Conservation (phyloP, 2,888 invertebrate genomes). For the Selenia dentaria region DNA sequence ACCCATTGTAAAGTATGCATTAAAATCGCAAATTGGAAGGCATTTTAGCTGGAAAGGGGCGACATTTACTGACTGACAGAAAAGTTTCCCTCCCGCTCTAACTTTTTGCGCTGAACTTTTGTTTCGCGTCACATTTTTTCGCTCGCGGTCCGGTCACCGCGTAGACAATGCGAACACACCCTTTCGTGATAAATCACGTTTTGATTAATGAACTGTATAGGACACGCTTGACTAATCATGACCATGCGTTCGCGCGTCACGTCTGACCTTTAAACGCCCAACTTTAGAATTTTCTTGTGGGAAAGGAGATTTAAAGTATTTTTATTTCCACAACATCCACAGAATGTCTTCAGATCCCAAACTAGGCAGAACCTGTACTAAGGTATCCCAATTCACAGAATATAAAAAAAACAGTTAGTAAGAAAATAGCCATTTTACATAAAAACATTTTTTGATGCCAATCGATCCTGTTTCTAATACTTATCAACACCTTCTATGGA, state of each 20-base stretch:
- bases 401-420: no score
- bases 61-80: slow-evolving; percentile 7
- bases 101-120: slow-evolving; percentile 27
- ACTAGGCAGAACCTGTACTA: no score
- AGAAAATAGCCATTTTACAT: no score
- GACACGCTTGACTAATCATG: slow-evolving; percentile 52
- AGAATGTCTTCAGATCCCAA: no score
- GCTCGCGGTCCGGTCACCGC: slow-evolving; percentile 14
- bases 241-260: slow-evolving; percentile 30
- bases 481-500: no score
- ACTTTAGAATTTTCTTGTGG: slow-evolving; percentile 23
- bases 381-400: no score
- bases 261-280: slow-evolving; percentile 30
- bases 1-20: no score
- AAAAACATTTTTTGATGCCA: no score
- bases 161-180: slow-evolving; percentile 51
- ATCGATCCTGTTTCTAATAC: no score
- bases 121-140: slow-evolving; percentile 23
- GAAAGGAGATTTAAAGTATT: no score
- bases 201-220: slow-evolving; percentile 72
- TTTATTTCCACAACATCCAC: no score
- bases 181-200: slow-evolving; percentile 67
- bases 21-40: neutral
- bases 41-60: neutral
- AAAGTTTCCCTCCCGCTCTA: slow-evolving; percentile 22